Conservation (phyloP, 1,140 invertebrate species). For the Vanessa atalanta region DNA sequence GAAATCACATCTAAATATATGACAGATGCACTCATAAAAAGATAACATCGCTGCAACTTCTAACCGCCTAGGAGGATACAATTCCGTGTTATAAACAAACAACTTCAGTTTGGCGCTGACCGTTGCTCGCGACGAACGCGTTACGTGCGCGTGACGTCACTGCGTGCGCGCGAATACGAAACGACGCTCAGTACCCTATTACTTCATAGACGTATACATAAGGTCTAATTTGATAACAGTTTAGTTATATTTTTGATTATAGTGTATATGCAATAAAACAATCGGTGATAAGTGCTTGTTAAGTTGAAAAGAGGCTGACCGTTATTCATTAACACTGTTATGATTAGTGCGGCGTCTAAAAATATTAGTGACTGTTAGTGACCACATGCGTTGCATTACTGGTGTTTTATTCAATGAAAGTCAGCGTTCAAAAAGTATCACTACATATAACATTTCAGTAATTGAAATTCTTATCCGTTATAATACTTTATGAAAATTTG, state of each 20-base stretch:
- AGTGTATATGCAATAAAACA: conserved; percentile 11
- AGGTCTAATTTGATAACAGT: conserved; percentile 9
- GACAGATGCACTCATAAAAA: conserved; percentile 9
- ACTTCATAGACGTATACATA: conserved; percentile 5
- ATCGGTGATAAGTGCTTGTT: conserved; percentile 14
- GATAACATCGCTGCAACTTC: conserved; percentile 15
- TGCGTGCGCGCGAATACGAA: conserved; percentile 15
- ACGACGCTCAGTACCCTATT: not conserved
- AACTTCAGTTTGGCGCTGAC: conserved; percentile 35
- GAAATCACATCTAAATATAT: not conserved
- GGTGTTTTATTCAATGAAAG: conserved; percentile 16
- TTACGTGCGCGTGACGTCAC: conserved; percentile 30
- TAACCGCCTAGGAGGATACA: conserved; percentile 7
- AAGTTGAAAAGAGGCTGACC: conserved; percentile 30
- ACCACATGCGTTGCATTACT: conserved; percentile 22
- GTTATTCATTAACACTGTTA: conserved; percentile 44
- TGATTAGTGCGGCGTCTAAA: conserved; percentile 44
- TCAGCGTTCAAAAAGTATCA: conserved; percentile 2
- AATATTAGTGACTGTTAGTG: conserved; percentile 43
- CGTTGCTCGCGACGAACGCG: conserved; percentile 21
- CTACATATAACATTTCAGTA: not conserved
- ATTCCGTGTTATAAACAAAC: conserved; percentile 31
- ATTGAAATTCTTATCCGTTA: not conserved
- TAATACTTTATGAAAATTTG: not conserved
- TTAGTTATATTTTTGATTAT: conserved; percentile 5